phyloP scores from a whole-genome alignment of 2,113 vertebrate species.

The Percopsis transmontana region DNA sequence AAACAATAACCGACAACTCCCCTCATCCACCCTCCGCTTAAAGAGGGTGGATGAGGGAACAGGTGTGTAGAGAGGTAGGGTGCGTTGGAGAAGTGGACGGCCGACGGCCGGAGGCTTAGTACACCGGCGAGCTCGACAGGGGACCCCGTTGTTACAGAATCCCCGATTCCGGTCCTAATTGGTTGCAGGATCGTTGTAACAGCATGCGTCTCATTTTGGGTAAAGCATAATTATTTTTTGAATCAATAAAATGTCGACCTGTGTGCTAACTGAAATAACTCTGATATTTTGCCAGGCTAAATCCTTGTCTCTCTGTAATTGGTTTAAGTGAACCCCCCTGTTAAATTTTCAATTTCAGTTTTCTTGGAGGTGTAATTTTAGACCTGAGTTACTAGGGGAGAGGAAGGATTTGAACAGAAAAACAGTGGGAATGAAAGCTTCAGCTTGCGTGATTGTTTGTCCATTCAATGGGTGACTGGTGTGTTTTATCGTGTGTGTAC shows the following conservation, averaged over 20 bases:
- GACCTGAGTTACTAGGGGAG: conserved; percentile 31
- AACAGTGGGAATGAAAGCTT: conserved; percentile 13
- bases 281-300: neutral
- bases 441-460: conserved; percentile 8
- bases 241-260: conserved; percentile 3
- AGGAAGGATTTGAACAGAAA: conserved; percentile 18
- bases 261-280: conserved; percentile 22
- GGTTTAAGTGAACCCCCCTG: conserved; percentile 56
- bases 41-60: too few relatives aligned
- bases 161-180: neutral
- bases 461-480: neutral
- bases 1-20: too few relatives aligned
- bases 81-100: too few relatives aligned
- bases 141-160: too few relatives aligned
- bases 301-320: conserved; percentile 36
- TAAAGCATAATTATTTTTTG: conserved; percentile 31
- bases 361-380: conserved; percentile 56
- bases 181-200: neutral
- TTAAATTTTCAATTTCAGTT: conserved; percentile 62
- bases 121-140: too few relatives aligned
- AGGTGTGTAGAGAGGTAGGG: too few relatives aligned
- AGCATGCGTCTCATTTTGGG: neutral
- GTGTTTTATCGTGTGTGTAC: conserved; percentile 1
- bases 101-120: too few relatives aligned
- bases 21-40: too few relatives aligned